phyloP scores from a whole-genome alignment of 2,797 vertebrate species.

The Sebastes vulpes region DNA sequence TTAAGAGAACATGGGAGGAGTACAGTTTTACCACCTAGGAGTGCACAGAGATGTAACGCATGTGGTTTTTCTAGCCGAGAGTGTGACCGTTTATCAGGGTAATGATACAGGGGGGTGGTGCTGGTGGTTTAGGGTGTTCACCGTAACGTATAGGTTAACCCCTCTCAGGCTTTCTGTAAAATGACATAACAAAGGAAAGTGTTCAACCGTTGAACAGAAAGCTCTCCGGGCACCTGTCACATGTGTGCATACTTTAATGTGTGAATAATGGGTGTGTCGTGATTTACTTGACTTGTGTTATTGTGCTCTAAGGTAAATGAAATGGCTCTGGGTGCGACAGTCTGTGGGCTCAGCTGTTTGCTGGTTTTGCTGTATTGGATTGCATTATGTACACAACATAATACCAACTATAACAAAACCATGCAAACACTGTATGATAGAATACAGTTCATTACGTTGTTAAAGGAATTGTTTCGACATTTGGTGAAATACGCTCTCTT shows the following conservation, averaged over 20 bases:
- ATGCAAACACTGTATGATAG: background rate
- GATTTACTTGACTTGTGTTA: background rate
- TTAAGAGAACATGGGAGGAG: background rate
- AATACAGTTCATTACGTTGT: background rate
- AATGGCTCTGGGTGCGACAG: slow-evolving; percentile 40
- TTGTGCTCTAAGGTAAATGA: slow-evolving; percentile 7
- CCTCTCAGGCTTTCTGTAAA: background rate
- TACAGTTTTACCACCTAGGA: background rate
- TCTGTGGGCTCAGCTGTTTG: background rate
- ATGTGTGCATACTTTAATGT: background rate
- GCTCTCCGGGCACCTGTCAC: background rate
- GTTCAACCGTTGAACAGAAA: background rate
- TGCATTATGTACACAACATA: background rate
- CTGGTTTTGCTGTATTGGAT: background rate
- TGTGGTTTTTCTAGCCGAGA: slow-evolving; percentile 9
- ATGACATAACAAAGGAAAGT: background rate
- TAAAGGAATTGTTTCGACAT: background rate
- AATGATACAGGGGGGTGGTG: background rate
- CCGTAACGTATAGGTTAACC: background rate
- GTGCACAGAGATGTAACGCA: background rate
- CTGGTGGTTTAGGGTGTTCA: background rate
- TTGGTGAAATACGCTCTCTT: background rate
- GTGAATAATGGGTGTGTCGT: background rate
- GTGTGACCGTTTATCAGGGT: background rate
- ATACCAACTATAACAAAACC: background rate